Evolutionary conservation across 2,888 invertebrate genomes (phyloP), one percentile per base, ranked within the genome.

Genomic region (Ypsolopha scabrella): DNA sequence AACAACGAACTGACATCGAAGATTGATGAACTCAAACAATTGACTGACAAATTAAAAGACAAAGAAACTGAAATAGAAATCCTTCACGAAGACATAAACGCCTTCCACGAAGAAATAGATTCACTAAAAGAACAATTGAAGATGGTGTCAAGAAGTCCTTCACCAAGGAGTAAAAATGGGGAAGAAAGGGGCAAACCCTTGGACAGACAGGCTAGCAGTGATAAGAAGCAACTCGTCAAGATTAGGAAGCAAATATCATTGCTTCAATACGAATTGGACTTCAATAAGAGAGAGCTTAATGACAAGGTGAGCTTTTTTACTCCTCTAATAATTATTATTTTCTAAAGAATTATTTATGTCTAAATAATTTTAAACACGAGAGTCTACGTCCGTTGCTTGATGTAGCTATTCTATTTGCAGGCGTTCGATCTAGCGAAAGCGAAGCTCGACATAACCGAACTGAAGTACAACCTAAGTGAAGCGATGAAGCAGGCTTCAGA

Each of bases 211-310:
- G 88, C 90, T 46, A 85, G 76, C 35, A 88, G 80, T 7, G 90
- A 90, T 57, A 83, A 89, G 53, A 85, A 88, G 34, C 90, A 91
- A 56, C 60, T 91, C 7, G 85, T 85, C 1, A 88, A 85, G 61
- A 89, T 85, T 24, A 71, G 76, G 58, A 79, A 80, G 62, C 85
- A 75, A 69, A 81, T 70, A 57, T 82, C 70, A 24, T 62, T 68
- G 61, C 70, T 87, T 58, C 86, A 86, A 53, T 80, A 80, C 51
- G 85, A 87, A 55, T 61, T 87, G 43, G 82, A 83, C 58, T 82
- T 80, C 52, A 80, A 82, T 57, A 80, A 78, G 65, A 87, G 85
- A 60, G 85, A 87, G 55, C 64, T 87, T 46, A 87, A 83, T 65
- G 79, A 83, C 60, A 83, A 86, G 80, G 87, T 87, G 51, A 60